Evolutionary conservation across 2,888 invertebrate species (phyloP).

Genomic region (Mimachlamys varia): DNA sequence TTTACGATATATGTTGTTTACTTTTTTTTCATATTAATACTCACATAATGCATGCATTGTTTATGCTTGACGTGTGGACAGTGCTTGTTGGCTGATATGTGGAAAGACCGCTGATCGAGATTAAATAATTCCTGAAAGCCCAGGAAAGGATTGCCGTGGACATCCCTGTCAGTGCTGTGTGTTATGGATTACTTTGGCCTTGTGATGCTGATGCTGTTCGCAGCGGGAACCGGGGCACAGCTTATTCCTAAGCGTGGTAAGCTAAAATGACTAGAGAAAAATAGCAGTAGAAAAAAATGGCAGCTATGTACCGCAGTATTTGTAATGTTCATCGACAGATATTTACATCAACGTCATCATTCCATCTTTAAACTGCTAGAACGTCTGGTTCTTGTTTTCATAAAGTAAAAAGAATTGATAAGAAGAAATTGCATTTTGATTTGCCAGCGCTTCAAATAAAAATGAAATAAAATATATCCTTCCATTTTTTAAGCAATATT

Average conservation of each 20-base stretch:
- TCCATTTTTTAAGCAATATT: too few species aligned
- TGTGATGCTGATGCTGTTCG: not conserved
- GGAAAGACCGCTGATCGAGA: not conserved
- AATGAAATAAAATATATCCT: not conserved
- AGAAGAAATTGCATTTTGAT: not conserved
- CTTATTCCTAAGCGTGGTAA: not conserved
- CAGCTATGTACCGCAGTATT: too few species aligned
- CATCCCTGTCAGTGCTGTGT: not conserved
- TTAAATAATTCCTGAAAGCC: not conserved
- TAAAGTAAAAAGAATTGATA: too few species aligned
- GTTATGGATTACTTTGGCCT: constrained; percentile 28
- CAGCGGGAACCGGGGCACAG: not conserved
- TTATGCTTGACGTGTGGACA: not conserved
- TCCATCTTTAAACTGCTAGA: too few species aligned
- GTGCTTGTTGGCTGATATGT: not conserved
- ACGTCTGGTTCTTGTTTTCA: too few species aligned
- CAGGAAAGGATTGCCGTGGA: not conserved
- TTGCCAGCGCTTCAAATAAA: not conserved
- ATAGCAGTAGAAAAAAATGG: not conserved
- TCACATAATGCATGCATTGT: not conserved
- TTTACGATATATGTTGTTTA: not conserved
- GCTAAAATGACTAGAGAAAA: not conserved
- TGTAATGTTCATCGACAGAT: too few species aligned
- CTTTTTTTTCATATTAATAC: not conserved
- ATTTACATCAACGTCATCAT: too few species aligned